A percentile compares a stretch with the other conserved stretches of the same genome.
These are phyloP conservation scores for Salvelinus fontinalis DNA, from an alignment of 2,113 vertebrate genomes.

Conservation along the genomic window DNA sequence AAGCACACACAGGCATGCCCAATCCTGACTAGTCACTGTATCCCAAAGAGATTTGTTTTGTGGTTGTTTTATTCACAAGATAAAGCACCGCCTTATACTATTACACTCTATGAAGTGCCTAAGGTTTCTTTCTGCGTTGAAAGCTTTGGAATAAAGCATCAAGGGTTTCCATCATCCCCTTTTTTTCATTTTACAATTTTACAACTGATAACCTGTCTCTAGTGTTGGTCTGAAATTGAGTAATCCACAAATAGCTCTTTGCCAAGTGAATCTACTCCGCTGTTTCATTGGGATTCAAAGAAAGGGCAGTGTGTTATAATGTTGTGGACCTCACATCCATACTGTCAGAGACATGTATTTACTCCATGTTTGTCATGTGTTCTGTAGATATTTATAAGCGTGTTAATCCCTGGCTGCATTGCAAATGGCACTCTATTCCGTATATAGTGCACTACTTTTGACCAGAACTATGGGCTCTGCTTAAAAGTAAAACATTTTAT, in stretches of 20 bases:
- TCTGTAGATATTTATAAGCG: background rate
- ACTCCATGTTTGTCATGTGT: background rate
- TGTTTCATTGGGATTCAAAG: slow-evolving; percentile 5
- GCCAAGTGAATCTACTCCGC: background rate
- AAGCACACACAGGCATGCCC: background rate
- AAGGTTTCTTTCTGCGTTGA: background rate
- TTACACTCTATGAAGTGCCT: slow-evolving; percentile 22
- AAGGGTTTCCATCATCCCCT: slow-evolving; percentile 3
- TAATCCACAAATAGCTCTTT: slow-evolving; percentile 18
- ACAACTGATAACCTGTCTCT: slow-evolving; percentile 5
- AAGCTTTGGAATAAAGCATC: slow-evolving; percentile 4
- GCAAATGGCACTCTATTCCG: too few species aligned
- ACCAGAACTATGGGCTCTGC: too few species aligned
- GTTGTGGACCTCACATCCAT: background rate
- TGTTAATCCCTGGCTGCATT: background rate
- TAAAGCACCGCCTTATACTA: background rate
- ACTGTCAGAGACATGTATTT: background rate
- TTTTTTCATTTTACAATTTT: background rate
- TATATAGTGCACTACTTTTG: too few species aligned
- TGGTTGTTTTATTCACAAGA: slow-evolving; percentile 12
- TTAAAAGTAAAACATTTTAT: too few species aligned
- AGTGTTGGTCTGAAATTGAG: slow-evolving; percentile 7
- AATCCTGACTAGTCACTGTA: background rate
- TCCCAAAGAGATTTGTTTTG: slow-evolving; percentile 12
- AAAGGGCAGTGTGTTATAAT: background rate